phyloP scores from a whole-genome alignment of 2,888 invertebrate genomes.

The Polyploca ridens region DNA sequence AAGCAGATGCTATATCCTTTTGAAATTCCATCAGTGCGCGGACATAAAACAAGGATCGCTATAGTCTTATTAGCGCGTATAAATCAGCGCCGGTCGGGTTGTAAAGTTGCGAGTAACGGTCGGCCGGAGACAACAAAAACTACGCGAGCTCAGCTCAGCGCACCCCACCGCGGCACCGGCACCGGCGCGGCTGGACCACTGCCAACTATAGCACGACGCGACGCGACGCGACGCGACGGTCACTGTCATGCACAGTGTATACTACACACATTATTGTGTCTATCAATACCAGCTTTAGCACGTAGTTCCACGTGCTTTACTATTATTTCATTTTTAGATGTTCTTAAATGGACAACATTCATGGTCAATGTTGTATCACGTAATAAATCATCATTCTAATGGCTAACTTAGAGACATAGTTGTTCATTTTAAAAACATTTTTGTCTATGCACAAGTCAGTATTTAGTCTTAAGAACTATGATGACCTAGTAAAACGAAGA shows the following conservation, averaged over 20 bases:
- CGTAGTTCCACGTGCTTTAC: too few relatives aligned
- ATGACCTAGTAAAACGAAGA: too few relatives aligned
- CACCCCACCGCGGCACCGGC: neutral
- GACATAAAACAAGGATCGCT: slow-evolving; percentile 38
- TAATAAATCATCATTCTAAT: too few relatives aligned
- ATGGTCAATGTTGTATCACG: too few relatives aligned
- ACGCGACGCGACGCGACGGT: slow-evolving; percentile 3
- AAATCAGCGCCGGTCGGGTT: slow-evolving; percentile 40
- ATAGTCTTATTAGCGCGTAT: slow-evolving; percentile 35
- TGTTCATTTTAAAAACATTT: too few relatives aligned
- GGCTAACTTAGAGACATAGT: too few relatives aligned
- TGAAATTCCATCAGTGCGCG: slow-evolving; percentile 33
- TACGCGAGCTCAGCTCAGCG: slow-evolving; percentile 8
- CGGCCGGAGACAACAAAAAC: slow-evolving; percentile 18
- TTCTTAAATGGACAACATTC: too few relatives aligned
- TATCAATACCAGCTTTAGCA: neutral
- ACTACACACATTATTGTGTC: neutral
- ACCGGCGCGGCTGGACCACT: neutral
- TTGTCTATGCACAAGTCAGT: too few relatives aligned
- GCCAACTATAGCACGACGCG: neutral
- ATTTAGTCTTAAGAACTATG: too few relatives aligned
- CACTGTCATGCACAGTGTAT: neutral
- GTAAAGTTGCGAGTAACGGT: slow-evolving; percentile 13
- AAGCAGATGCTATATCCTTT: slow-evolving; percentile 13
- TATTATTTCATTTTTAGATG: too few relatives aligned